A percentile compares a stretch with the other conserved stretches of the same genome.
phyloP scores from a whole-genome alignment of 2,113 vertebrate genomes.

The Pteropus alecto region DNA sequence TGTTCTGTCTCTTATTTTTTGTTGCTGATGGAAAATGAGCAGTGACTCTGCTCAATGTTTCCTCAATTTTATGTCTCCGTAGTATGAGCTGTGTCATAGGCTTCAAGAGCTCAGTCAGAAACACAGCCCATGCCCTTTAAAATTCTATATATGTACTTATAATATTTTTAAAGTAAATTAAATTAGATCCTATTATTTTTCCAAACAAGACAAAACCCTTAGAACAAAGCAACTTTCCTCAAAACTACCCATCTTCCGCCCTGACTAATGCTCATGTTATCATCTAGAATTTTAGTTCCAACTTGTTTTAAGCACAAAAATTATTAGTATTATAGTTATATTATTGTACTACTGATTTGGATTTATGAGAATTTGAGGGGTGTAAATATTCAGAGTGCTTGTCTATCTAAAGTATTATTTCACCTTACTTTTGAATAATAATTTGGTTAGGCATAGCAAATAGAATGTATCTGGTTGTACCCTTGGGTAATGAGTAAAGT shows the following conservation, averaged over 20 bases:
- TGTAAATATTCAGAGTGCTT: background rate
- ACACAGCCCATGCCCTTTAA: background rate
- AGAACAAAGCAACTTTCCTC: background rate
- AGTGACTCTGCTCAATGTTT: background rate
- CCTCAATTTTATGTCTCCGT: background rate
- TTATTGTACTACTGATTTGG: background rate
- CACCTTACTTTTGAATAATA: background rate
- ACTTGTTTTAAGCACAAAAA: background rate
- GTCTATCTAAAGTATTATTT: background rate
- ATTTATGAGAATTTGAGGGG: background rate
- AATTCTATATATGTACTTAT: background rate
- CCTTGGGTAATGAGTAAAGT: background rate
- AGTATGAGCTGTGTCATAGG: background rate
- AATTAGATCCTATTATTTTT: background rate
- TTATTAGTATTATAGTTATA: background rate
- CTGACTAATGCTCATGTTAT: background rate
- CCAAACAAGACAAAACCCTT: background rate
- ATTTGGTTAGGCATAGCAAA: background rate
- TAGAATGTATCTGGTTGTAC: background rate
- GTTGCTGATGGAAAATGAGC: background rate
- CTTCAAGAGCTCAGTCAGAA: background rate
- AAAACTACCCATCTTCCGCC: background rate
- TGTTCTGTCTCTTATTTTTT: background rate
- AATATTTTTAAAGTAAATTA: background rate
- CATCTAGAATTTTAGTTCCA: background rate